Conservation (phyloP, 2,888 invertebrate genomes). For the Aphrophora alni region DNA sequence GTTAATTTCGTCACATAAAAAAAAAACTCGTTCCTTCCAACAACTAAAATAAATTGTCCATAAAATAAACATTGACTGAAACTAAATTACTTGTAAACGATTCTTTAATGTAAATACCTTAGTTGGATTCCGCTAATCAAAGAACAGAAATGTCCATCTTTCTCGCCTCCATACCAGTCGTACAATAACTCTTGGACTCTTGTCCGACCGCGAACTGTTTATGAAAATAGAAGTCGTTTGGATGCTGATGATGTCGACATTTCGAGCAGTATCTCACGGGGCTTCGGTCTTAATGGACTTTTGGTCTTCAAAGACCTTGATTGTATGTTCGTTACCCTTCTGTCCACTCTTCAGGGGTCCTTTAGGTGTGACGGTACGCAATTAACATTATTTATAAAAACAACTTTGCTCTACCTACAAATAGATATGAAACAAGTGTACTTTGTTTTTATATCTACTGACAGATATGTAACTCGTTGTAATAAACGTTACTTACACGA, state of each 20-base stretch:
- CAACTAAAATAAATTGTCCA: background rate
- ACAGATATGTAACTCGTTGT: too few species aligned
- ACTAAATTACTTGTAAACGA: constrained; percentile 17
- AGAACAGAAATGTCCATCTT: constrained; percentile 5
- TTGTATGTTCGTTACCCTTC: background rate
- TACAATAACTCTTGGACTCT: background rate
- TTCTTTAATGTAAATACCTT: constrained; percentile 37
- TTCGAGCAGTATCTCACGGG: constrained; percentile 4
- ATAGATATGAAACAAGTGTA: background rate
- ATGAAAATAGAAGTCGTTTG: constrained; percentile 6
- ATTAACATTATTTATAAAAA: background rate
- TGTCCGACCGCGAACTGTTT: constrained; percentile 1
- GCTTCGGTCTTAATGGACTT: background rate
- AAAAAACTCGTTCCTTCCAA: background rate
- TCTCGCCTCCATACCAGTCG: background rate
- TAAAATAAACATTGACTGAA: constrained; percentile 5
- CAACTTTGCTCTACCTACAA: background rate
- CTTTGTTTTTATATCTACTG: background rate
- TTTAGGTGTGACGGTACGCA: background rate
- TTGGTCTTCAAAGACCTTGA: background rate
- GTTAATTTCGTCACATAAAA: background rate
- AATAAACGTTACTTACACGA: too few species aligned
- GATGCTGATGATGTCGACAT: constrained; percentile 9
- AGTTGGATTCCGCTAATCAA: constrained; percentile 26
- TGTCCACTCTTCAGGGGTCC: constrained; percentile 6